These are phyloP conservation scores for Sycobia sp. DNA, from an alignment of 1,140 invertebrate species.

Conservation along the genomic window DNA sequence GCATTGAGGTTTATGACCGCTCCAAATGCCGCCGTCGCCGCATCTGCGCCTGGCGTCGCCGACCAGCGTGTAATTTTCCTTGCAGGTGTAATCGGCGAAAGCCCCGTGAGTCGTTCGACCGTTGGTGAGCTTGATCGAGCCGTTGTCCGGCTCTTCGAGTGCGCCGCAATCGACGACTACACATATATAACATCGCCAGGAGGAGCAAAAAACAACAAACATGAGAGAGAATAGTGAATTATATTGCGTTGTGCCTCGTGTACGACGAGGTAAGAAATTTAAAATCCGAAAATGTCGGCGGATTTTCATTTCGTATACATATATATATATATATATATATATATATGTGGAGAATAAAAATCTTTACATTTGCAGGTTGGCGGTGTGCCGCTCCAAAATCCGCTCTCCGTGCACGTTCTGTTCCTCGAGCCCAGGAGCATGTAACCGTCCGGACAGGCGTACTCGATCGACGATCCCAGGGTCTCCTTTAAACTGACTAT, in stretches of 20 bases:
- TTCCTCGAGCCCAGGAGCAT: slow-evolving; percentile 76
- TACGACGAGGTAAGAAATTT: neutral
- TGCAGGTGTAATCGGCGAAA: slow-evolving; percentile 75
- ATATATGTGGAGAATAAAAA: no score
- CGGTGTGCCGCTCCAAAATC: slow-evolving; percentile 80
- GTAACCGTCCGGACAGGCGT: slow-evolving; percentile 82
- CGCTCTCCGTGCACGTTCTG: slow-evolving; percentile 73
- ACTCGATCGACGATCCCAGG: slow-evolving; percentile 74
- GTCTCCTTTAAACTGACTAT: slow-evolving; percentile 73
- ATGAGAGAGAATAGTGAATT: no score
- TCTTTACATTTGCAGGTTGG: slow-evolving; percentile 87
- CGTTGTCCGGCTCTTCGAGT: slow-evolving; percentile 74
- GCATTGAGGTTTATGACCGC: slow-evolving; percentile 77
- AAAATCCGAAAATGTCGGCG: no score
- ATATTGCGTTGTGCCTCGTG: neutral
- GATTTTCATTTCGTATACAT: no score
- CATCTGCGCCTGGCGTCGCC: slow-evolving; percentile 78
- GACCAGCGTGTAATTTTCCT: slow-evolving; percentile 83
- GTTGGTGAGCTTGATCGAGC: slow-evolving; percentile 70
- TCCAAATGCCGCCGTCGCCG: slow-evolving; percentile 80
- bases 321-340: neutral
- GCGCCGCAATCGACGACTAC: slow-evolving; percentile 83
- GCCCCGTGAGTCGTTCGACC: slow-evolving; percentile 79
- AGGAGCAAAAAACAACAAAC: no score
- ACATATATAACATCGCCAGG: no score